Percentiles rank a stretch among this genome's conserved stretches.
These are phyloP conservation scores for Torymus texanus DNA, from an alignment of 2,888 invertebrate genomes.

Conservation along the genomic window DNA sequence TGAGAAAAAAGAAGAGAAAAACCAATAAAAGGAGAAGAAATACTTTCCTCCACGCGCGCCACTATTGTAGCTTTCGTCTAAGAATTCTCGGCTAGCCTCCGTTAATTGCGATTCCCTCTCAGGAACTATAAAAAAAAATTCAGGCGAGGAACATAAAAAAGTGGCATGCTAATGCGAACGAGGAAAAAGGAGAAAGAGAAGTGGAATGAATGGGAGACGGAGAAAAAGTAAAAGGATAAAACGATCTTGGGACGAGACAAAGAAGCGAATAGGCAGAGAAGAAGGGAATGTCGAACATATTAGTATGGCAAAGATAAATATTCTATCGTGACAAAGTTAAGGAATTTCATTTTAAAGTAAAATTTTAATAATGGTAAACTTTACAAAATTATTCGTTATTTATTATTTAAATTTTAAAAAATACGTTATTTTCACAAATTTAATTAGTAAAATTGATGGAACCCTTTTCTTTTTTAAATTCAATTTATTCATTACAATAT, in stretches of 20 bases:
- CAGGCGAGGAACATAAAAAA: constrained; percentile 4
- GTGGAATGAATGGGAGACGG: not conserved
- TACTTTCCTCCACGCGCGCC: not conserved
- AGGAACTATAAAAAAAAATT: not conserved
- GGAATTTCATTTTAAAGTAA: too few relatives aligned
- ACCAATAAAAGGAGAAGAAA: not conserved
- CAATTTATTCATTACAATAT: too few relatives aligned
- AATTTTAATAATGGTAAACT: too few relatives aligned
- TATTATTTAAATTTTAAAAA: too few relatives aligned
- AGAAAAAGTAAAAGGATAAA: not conserved
- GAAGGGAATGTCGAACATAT: not conserved
- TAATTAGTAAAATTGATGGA: too few relatives aligned
- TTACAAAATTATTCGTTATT: too few relatives aligned
- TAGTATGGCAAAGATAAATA: constrained; percentile 13
- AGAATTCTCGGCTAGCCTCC: constrained; percentile 13
- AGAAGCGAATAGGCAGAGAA: not conserved
- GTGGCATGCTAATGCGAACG: constrained; percentile 26
- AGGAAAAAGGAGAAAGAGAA: not conserved
- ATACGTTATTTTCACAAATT: too few relatives aligned
- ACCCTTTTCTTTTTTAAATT: too few relatives aligned
- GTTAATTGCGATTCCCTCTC: constrained; percentile 31
- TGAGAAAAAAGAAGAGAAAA: not conserved
- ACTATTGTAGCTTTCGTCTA: constrained; percentile 20
- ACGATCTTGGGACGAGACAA: not conserved
- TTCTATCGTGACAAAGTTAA: too few relatives aligned